Conservation (phyloP, 2,797 vertebrate species). For the Agapornis canus region DNA sequence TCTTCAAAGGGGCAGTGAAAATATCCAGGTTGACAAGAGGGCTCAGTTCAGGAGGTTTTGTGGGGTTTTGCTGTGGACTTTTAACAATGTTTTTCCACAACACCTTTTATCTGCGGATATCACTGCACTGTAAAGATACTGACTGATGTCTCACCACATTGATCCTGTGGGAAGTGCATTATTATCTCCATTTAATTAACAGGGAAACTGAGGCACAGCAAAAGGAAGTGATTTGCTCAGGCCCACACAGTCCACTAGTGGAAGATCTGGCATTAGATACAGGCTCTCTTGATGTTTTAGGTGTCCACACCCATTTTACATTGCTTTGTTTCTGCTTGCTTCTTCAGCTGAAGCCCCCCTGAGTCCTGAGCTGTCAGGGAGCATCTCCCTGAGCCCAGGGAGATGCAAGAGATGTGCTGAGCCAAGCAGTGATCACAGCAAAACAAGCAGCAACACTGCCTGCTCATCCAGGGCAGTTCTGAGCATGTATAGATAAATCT, state of each 20-base stretch:
- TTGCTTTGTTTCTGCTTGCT: not conserved
- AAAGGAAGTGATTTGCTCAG: not conserved
- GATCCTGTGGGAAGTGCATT: not conserved
- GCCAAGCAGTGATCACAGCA: not conserved
- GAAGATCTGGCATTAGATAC: not conserved
- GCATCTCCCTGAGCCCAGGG: not conserved
- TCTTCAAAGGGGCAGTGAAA: constrained; percentile 75
- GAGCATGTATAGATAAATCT: not conserved
- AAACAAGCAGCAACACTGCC: not conserved
- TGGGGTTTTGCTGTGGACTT: constrained; percentile 7
- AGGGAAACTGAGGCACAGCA: constrained; percentile 51
- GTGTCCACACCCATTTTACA: not conserved
- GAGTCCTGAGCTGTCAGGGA: not conserved
- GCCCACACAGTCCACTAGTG: not conserved
- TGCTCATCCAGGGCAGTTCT: not conserved
- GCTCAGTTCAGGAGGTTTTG: constrained; percentile 66
- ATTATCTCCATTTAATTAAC: constrained; percentile 25
- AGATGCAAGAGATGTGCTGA: not conserved
- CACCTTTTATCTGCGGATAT: constrained; percentile 38
- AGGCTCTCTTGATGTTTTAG: not conserved
- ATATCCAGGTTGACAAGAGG: constrained; percentile 69
- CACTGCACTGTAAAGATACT: not conserved
- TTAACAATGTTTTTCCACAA: constrained; percentile 10
- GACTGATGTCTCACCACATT: not conserved
- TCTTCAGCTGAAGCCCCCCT: not conserved